Base-by-base conservation (phyloP, 2,888 invertebrate species). In the Saturnia japonica region DNA sequence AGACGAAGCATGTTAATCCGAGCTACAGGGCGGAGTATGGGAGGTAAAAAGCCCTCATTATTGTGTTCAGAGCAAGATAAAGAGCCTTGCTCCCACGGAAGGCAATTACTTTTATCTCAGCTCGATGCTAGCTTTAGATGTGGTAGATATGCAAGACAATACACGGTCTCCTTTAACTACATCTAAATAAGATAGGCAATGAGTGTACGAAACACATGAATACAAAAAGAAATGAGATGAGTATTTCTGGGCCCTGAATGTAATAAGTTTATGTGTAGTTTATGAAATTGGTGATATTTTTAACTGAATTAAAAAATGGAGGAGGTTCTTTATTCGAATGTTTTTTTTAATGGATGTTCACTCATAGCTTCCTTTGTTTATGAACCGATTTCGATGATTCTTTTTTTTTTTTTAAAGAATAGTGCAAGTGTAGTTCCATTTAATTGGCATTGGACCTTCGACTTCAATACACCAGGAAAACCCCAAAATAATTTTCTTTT, bases 61-160 rank as follows among this genome's bases (percentile, higher is more conserved):
- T 72, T 71, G 74, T 75, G 74, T 73, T 74, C 72, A 74, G 74
- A 70, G 71, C 74, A 76, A 78, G 79, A 82, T 80, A 78, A 77
- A 77, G 74, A 74, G 74, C 70, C 69, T 67, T 47, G 74, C 71
- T n/a, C 77, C 76, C 74, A 14, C 43, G 78, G 77, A 78, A 80
- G 77, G 80, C 76, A 82, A 82, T 82, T 82, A 82, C 67, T 74
- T 74, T 74, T 80, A 77, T 77, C 83, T 74, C 74, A 74, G 71
- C 72, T 73, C 73, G 75, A 77, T 74, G 75, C 67, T 47, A 70
- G 71, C 70, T 72, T 68, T 71, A 74, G 74, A 75, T 77, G 75
- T 76, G 72, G 70, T 54, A 57, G 60, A 64, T 64, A 64, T 67
- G 66, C 51, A 64, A 64, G 40, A 40, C 47, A 47, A 54, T 54